phyloP scores from a whole-genome alignment of 2,888 invertebrate species.

The Lepeophtheirus nordmannii region DNA sequence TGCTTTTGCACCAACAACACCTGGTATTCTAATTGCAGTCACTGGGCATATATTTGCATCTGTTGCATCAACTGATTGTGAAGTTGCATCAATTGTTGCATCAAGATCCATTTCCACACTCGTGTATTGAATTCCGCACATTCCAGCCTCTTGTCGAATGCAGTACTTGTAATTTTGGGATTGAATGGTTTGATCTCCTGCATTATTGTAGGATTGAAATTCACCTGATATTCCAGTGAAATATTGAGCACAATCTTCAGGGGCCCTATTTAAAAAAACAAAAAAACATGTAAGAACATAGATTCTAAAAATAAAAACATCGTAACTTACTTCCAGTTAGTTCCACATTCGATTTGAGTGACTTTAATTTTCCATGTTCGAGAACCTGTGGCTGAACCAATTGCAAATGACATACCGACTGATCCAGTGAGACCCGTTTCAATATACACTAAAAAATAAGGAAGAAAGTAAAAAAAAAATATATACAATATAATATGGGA shows the following conservation, averaged over 20 bases:
- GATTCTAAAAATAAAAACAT: neutral
- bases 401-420: neutral
- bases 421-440: neutral
- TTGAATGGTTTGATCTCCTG: neutral
- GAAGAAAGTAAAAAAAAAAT: neutral
- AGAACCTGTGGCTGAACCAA: neutral
- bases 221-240: conserved; percentile 10
- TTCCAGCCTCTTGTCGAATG: conserved; percentile 18
- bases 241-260: conserved; percentile 14
- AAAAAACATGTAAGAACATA: neutral
- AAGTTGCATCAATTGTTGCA: neutral
- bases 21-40: neutral
- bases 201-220: neutral
- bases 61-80: neutral
- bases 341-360: conserved; percentile 10
- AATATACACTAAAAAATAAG: neutral
- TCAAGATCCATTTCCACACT: conserved; percentile 3
- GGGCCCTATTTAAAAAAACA: no score
- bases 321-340: neutral
- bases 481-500: neutral
- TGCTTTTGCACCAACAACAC: neutral
- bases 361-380: conserved; percentile 16
- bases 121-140: conserved; percentile 2
- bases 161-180: conserved; percentile 14
- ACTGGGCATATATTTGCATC: neutral